phyloP scores from a whole-genome alignment of 92 coral and sea anemone species.

The Blastomussa wellsi region DNA sequence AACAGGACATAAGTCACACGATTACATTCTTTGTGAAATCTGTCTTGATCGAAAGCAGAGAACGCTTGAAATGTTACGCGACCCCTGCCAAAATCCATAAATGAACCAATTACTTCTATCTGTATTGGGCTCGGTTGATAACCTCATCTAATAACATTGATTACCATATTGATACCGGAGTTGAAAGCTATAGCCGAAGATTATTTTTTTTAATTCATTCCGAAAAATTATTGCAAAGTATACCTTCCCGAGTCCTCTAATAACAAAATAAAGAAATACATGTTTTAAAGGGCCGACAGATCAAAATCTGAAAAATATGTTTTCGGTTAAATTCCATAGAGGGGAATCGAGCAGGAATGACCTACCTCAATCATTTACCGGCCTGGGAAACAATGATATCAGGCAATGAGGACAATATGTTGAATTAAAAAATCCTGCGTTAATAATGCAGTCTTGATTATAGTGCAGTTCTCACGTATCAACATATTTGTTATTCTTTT shows the following conservation, averaged over 20 bases:
- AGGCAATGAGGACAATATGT: not conserved
- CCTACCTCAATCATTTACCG: not conserved
- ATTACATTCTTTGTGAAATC: not conserved
- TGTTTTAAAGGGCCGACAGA: not conserved
- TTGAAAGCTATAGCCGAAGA: not conserved
- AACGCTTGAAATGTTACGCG: not conserved
- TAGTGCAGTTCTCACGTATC: not conserved
- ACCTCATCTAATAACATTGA: not conserved
- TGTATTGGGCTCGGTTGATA: not conserved
- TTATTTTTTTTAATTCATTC: not conserved
- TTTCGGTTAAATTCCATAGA: not conserved
- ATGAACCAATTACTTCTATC: not conserved
- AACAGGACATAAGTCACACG: not conserved
- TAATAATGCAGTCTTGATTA: not conserved
- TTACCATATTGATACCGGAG: not conserved
- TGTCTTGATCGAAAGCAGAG: not conserved
- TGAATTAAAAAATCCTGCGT: not conserved
- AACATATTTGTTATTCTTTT: not conserved
- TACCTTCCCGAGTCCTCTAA: not conserved
- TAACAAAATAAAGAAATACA: not conserved
- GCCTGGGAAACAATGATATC: not conserved
- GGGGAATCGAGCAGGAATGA: not conserved
- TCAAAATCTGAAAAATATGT: not conserved
- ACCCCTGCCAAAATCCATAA: not conserved
- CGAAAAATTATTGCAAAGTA: not conserved